phyloP scores from a whole-genome alignment of 2,888 invertebrate species.

The Exocentrus adspersus region DNA sequence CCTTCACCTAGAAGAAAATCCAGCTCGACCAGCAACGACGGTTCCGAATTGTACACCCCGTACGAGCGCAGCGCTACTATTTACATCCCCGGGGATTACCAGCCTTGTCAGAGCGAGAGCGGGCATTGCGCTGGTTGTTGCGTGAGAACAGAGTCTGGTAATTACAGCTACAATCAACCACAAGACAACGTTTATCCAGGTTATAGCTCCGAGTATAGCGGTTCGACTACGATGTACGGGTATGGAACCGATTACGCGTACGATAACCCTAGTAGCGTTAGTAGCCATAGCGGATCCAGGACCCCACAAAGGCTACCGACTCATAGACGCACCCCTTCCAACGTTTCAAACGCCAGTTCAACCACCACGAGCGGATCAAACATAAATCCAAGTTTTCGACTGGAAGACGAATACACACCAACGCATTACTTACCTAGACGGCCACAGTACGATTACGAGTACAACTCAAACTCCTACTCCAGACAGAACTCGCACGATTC shows the following conservation, averaged over 20 bases:
- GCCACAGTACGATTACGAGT: conserved; percentile 58
- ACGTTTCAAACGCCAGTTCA: conserved; percentile 73
- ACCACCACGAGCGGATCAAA: conserved; percentile 68
- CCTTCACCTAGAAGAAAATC: conserved; percentile 78
- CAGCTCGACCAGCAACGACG: conserved; percentile 76
- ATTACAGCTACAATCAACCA: conserved; percentile 49
- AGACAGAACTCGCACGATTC: conserved; percentile 67
- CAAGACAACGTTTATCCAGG: conserved; percentile 55
- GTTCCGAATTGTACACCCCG: conserved; percentile 67
- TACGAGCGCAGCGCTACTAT: conserved; percentile 65
- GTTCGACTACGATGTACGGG: conserved; percentile 59
- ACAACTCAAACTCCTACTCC: conserved; percentile 52
- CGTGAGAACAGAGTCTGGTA: conserved; percentile 46
- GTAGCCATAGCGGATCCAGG: conserved; percentile 61
- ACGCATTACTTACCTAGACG: conserved; percentile 63
- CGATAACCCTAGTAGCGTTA: conserved; percentile 68
- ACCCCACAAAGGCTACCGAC: conserved; percentile 64
- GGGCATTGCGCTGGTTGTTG: conserved; percentile 56
- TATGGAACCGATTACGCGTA: conserved; percentile 67
- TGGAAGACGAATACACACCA: conserved; percentile 70
- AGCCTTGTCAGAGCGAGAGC: conserved; percentile 53
- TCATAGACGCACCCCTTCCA: conserved; percentile 83
- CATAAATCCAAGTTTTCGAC: conserved; percentile 71
- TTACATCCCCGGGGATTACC: conserved; percentile 63
- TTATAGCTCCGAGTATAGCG: conserved; percentile 61